A percentile compares a stretch with the other conserved stretches of the same genome.
phyloP scores from a whole-genome alignment of 2,888 invertebrate species.

The Nipponacmea schrenckii region DNA sequence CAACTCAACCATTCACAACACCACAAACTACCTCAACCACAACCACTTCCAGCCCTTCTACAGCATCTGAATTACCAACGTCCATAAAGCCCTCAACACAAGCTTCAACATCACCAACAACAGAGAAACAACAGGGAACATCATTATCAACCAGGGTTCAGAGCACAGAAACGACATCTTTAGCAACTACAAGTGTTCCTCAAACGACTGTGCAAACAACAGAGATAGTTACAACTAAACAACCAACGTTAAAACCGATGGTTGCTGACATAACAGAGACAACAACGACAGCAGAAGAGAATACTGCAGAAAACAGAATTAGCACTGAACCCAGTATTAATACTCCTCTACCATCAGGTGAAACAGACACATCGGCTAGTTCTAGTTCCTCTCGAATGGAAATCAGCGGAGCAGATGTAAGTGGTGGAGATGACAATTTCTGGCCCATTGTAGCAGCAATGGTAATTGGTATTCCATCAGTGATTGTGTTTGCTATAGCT shows the following conservation, averaged over 20 bases:
- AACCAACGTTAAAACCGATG: background rate
- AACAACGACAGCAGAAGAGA: background rate
- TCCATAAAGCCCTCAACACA: background rate
- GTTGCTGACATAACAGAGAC: background rate
- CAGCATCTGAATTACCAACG: background rate
- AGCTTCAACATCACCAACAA: background rate
- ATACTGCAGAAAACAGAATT: background rate
- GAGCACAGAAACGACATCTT: background rate
- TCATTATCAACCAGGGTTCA: background rate
- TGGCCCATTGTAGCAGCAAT: constrained; percentile 41
- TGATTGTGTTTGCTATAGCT: constrained; percentile 41
- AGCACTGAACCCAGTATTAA: constrained; percentile 4
- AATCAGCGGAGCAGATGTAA: constrained; percentile 1
- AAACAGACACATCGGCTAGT: background rate
- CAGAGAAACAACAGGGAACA: background rate
- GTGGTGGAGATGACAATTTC: constrained; percentile 18
- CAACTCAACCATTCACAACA: background rate
- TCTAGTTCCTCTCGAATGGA: background rate
- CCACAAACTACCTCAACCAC: background rate
- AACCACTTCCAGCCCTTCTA: background rate
- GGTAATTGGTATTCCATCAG: constrained; percentile 41
- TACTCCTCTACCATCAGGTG: background rate
- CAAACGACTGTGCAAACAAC: background rate
- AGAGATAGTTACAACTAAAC: background rate
- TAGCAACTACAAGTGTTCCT: background rate